These are phyloP conservation scores for Neodiprion lecontei DNA, from an alignment of 1,140 invertebrate species.

Conservation along the genomic window DNA sequence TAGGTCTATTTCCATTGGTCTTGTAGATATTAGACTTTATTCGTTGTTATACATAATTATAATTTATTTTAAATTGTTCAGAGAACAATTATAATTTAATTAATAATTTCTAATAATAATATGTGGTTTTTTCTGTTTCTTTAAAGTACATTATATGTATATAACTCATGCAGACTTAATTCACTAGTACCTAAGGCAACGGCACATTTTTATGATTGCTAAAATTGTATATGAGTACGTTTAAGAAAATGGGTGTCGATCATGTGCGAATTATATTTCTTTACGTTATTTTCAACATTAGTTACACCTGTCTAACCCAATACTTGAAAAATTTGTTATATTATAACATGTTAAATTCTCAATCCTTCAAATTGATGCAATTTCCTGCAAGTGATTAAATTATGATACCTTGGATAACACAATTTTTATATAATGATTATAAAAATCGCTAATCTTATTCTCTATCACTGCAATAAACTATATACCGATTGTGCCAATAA, in stretches of 20 bases:
- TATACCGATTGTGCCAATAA: neutral
- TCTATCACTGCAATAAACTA: neutral
- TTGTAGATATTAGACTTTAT: slow-evolving; percentile 13
- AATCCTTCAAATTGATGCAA: too few species aligned
- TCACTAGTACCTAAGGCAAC: too few species aligned
- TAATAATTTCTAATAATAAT: neutral
- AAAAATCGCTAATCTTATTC: neutral
- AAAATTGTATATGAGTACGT: too few species aligned
- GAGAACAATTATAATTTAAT: too few species aligned
- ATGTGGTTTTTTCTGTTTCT: neutral
- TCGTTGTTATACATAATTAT: slow-evolving; percentile 11
- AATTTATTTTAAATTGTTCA: neutral
- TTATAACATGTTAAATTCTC: too few species aligned
- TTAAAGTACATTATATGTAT: neutral
- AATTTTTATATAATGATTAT: neutral
- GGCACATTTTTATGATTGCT: too few species aligned
- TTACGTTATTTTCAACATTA: too few species aligned
- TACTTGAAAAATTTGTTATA: too few species aligned
- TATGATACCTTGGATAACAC: neutral
- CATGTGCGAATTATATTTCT: too few species aligned
- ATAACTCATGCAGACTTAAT: too few species aligned
- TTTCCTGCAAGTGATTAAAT: neutral
- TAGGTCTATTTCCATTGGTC: neutral
- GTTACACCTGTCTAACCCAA: too few species aligned
- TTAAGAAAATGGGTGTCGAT: too few species aligned